Evolutionary conservation across 2,113 vertebrate genomes (phyloP).

Genomic region (rat (Rattus norvegicus)): GRCr8 NC_086020.1:234686501-234687000

Average conservation of each 20-base stretch:
- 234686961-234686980: neutral
- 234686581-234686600: neutral
- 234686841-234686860: neutral
- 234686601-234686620: neutral
- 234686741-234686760: neutral
- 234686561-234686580: neutral
- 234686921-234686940: neutral
- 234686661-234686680: neutral
- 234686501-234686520: neutral
- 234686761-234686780: neutral
- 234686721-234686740: neutral
- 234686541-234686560: neutral
- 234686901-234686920: neutral
- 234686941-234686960: neutral
- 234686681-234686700: neutral
- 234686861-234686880: neutral
- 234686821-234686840: no score
- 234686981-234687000: neutral
- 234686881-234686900: neutral
- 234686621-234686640: neutral
- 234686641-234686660: neutral
- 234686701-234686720: neutral
- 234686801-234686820: no score
- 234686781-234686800: no score
- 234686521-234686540: neutral